These are phyloP conservation scores for Hoplodrina blanda DNA, from an alignment of 2,888 invertebrate species.

Conservation along the genomic window DNA sequence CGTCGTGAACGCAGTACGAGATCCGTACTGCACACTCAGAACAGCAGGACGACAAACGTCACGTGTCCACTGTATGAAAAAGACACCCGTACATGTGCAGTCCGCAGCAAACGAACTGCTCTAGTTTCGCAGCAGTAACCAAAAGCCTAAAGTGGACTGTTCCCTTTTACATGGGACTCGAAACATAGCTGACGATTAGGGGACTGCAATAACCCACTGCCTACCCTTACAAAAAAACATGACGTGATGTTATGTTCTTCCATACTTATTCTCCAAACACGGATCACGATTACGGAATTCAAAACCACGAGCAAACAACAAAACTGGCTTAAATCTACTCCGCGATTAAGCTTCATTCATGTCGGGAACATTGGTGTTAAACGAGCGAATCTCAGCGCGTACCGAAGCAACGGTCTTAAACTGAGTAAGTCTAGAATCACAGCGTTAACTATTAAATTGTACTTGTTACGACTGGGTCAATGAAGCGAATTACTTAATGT, in stretches of 20 bases:
- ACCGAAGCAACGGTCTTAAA: conserved; percentile 49
- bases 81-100: too few relatives aligned
- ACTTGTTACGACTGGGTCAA: conserved; percentile 42
- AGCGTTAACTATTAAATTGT: conserved; percentile 46
- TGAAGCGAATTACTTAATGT: conserved; percentile 39
- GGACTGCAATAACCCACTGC: too few relatives aligned
- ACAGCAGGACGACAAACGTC: too few relatives aligned
- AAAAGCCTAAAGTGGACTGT: too few relatives aligned
- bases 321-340: conserved; percentile 44
- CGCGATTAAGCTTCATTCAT: conserved; percentile 51
- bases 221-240: neutral
- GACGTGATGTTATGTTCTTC: neutral
- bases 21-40: too few relatives aligned
- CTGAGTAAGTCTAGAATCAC: conserved; percentile 44
- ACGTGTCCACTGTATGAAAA: too few relatives aligned
- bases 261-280: neutral
- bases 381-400: conserved; percentile 45
- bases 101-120: too few relatives aligned
- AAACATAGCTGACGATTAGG: too few relatives aligned
- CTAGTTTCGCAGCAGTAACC: too few relatives aligned
- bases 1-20: too few relatives aligned
- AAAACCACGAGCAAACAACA: conserved; percentile 35
- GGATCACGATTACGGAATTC: conserved; percentile 8
- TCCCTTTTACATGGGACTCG: too few relatives aligned
- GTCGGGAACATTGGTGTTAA: conserved; percentile 50